These are phyloP conservation scores for Temnothorax longispinosus DNA, from an alignment of 1,140 invertebrate genomes.

Conservation along the genomic window DNA sequence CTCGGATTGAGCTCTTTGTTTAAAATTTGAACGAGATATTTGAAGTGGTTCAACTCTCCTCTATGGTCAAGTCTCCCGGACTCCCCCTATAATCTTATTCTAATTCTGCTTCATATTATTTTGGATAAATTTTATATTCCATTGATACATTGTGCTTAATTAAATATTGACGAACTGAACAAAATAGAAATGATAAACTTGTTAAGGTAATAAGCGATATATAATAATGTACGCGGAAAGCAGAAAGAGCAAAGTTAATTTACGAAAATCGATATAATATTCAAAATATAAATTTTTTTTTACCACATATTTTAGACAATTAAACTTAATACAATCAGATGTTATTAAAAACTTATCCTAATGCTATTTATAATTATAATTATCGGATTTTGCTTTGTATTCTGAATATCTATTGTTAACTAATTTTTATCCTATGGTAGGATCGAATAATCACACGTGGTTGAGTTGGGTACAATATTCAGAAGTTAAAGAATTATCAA, in stretches of 20 bases:
- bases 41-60: too few species aligned
- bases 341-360: background rate
- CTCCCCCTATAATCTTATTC: background rate
- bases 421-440: background rate
- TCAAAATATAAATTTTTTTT: background rate
- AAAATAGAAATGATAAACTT: background rate
- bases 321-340: background rate
- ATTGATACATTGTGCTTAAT: background rate
- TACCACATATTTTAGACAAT: too few species aligned
- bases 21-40: too few species aligned
- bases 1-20: too few species aligned
- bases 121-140: background rate
- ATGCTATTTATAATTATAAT: too few species aligned
- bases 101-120: background rate
- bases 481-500: too few species aligned
- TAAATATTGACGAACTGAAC: background rate
- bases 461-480: too few species aligned
- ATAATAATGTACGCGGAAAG: background rate
- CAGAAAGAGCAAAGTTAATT: background rate
- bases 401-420: too few species aligned
- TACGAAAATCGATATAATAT: background rate
- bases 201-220: background rate
- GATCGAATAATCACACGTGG: background rate
- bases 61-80: too few species aligned
- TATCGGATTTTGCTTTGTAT: too few species aligned